A percentile compares a stretch with the other conserved stretches of the same genome.
Conservation (phyloP, 2,888 invertebrate genomes). For the Bugula neritina region DNA sequence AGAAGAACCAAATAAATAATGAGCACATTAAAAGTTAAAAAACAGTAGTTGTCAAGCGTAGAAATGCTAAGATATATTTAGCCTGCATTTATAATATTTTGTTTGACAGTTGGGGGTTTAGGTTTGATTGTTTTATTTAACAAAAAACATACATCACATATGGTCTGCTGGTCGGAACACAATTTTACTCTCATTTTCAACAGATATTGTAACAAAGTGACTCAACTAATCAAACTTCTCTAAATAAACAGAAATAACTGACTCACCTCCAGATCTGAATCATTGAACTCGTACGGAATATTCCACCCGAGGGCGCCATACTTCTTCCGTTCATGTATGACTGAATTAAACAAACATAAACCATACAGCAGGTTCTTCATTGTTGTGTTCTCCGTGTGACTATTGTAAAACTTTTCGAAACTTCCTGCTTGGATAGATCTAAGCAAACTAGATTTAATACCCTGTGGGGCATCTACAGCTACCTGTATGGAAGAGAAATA, state of each 20-base stretch:
- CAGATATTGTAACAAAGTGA: too few relatives aligned
- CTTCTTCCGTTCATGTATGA: slow-evolving; percentile 52
- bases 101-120: too few relatives aligned
- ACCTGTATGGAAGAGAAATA: slow-evolving; percentile 37
- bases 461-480: slow-evolving; percentile 51
- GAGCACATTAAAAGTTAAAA: too few relatives aligned
- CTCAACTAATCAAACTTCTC: too few relatives aligned
- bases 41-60: too few relatives aligned
- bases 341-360: slow-evolving; percentile 51
- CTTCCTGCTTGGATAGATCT: slow-evolving; percentile 48
- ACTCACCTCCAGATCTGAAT: slow-evolving; percentile 51
- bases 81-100: too few relatives aligned
- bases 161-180: too few relatives aligned
- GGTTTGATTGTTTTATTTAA: too few relatives aligned
- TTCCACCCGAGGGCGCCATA: slow-evolving; percentile 53
- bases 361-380: slow-evolving; percentile 49
- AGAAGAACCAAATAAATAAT: too few relatives aligned
- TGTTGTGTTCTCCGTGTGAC: slow-evolving; percentile 34
- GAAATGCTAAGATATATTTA: too few relatives aligned
- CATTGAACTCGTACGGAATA: slow-evolving; percentile 53
- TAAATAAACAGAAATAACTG: background rate
- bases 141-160: too few relatives aligned
- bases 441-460: slow-evolving; percentile 49
- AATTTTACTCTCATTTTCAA: too few relatives aligned
- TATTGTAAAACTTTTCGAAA: slow-evolving; percentile 44